A percentile compares a stretch with the other conserved stretches of the same genome.
These are phyloP conservation scores for Drosophila hamatofila DNA, from an alignment of 2,888 invertebrate species.

Conservation along the genomic window DNA sequence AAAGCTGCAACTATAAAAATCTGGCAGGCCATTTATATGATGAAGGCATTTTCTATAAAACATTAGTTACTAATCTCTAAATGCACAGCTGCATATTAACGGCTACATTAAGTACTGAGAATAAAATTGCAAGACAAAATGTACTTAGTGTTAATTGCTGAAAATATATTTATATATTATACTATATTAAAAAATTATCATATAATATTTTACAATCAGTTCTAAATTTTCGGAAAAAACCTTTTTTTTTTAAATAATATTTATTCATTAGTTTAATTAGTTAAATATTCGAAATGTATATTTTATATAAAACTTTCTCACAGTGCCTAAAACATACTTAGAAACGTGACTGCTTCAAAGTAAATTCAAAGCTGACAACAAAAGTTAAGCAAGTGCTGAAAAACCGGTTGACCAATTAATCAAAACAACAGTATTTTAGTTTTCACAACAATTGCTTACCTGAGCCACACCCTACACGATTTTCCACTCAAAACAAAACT, in stretches of 20 bases:
- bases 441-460: neutral
- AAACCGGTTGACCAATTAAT: constrained; percentile 40
- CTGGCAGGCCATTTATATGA: neutral
- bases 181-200: neutral
- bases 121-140: neutral
- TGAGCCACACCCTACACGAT: neutral
- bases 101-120: neutral
- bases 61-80: neutral
- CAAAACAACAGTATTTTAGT: constrained; percentile 12
- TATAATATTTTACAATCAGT: neutral
- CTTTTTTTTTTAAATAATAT: too few species aligned
- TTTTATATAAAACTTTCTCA: neutral
- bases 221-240: too few species aligned
- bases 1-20: neutral
- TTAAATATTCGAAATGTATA: too few species aligned
- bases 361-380: constrained; percentile 3
- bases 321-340: constrained; percentile 14
- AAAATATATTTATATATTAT: neutral
- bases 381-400: constrained; percentile 24
- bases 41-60: neutral
- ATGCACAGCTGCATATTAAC: neutral
- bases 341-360: constrained; percentile 11
- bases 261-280: too few species aligned
- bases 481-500: constrained; percentile 11
- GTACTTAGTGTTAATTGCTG: neutral